Evolutionary conservation across 2,888 invertebrate genomes (phyloP), one percentile per base, ranked within the genome.

Genomic region (Mycalesis mineus): DNA sequence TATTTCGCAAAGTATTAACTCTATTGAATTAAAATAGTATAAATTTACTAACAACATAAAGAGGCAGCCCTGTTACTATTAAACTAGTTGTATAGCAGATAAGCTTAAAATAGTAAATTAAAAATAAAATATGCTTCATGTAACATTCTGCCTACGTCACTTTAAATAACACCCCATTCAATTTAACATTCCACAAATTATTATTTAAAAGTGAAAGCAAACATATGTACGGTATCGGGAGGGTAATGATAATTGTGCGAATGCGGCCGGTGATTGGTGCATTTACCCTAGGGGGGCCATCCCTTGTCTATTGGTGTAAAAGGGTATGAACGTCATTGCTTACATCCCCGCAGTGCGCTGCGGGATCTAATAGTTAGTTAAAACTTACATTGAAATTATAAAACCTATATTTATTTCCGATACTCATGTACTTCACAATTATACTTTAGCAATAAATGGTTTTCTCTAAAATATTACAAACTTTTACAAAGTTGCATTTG

Each of bases 161-260:
- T 51, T 51, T 52, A 58, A 60, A 60, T 57, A 60, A 57, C 73
- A 75, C 85, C 85, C 84, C 75, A 77, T 79, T 80, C 75, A 78
- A 82, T 80, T 79, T 73, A 63, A 72, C 72, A 77, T 74, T 79
- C 70, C 70, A 76, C 77, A 80, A 22, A 84, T 85, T 84, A 85
- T 86, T 87, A 86, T 87, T 88, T 84, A 71, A 76, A 80, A 74
- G 78, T 83, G 84, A 87, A 83, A 78, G 77, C 77, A 74, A 84
- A 82, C 87, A 87, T 88, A 88, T 88, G 88, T 86, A 83, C 74
- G 71, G 62, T 62, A 59, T 66, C 65, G 71, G 64, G 61, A 78
- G 86, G 87, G 88, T 74, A 74, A 75, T 75, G 67, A 64, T 63
- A 63, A 61, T 65, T 64, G 68, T 72, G 70, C 65, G 70, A 63